These are phyloP conservation scores for Euclidia mi DNA, from an alignment of 2,888 invertebrate species.

Conservation along the genomic window DNA sequence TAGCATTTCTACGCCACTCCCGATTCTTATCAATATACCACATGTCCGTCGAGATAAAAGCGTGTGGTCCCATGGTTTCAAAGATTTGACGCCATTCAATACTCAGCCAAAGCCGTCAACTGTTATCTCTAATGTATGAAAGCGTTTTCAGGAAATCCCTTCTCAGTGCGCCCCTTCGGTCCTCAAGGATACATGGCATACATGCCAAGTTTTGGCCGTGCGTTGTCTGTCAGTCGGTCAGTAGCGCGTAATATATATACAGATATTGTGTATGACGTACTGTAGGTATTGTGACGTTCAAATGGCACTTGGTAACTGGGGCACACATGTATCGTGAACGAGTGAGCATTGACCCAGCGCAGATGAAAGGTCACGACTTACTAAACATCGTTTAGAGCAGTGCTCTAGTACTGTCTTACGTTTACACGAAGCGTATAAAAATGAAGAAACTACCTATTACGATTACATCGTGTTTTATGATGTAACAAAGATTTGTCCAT, in stretches of 20 bases:
- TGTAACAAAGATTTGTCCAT: too few species aligned
- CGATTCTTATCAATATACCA: neutral
- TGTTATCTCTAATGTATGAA: conserved; percentile 30
- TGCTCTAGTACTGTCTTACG: too few species aligned
- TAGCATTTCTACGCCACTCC: too few species aligned
- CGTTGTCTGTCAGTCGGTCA: conserved; percentile 16
- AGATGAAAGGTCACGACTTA: conserved; percentile 53
- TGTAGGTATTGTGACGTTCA: conserved; percentile 8
- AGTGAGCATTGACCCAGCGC: conserved; percentile 48
- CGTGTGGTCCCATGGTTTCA: conserved; percentile 14
- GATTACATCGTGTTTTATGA: too few species aligned
- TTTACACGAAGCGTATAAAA: too few species aligned
- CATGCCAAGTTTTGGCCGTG: too few species aligned
- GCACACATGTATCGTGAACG: conserved; percentile 38
- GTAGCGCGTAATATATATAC: neutral
- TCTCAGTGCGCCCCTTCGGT: conserved; percentile 28
- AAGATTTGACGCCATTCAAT: conserved; percentile 40
- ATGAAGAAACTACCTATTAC: too few species aligned
- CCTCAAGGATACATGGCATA: too few species aligned
- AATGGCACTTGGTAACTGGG: conserved; percentile 45
- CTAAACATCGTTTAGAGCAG: conserved; percentile 12
- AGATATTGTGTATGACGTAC: conserved; percentile 5
- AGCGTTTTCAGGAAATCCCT: conserved; percentile 42
- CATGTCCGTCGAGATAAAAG: conserved; percentile 8
- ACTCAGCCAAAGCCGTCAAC: conserved; percentile 38